Evolutionary conservation across 1,140 invertebrate species (phyloP).

Genomic region (Planococcus citri): DNA sequence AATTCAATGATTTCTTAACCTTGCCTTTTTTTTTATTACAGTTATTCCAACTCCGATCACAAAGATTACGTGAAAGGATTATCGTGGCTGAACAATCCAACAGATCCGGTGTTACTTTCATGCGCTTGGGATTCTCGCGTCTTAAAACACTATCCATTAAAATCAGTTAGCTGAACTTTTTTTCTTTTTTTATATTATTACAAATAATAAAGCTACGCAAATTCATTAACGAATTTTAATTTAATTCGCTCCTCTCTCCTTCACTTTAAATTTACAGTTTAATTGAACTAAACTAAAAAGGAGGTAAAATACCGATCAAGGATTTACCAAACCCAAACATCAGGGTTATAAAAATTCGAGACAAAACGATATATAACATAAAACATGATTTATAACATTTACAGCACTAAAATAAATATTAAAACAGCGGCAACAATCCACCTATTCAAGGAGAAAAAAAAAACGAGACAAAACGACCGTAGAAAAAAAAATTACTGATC

Average conservation of each 20-base stretch:
- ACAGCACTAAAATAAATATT: constrained; percentile 14
- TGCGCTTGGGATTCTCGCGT: neutral
- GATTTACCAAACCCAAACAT: neutral
- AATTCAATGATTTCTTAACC: neutral
- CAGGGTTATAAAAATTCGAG: neutral
- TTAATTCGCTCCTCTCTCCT: constrained; percentile 15
- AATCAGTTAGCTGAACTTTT: neutral
- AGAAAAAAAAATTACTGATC: neutral
- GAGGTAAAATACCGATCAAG: neutral
- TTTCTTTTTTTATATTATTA: too few relatives aligned
- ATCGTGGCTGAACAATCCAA: neutral
- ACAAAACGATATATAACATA: constrained; percentile 11
- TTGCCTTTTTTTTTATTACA: neutral
- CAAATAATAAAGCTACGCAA: constrained; percentile 6
- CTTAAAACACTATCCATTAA: neutral
- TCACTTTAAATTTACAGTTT: constrained; percentile 14
- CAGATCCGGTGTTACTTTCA: neutral
- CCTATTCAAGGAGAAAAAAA: neutral
- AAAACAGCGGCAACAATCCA: constrained; percentile 14
- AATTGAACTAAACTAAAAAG: constrained; percentile 13
- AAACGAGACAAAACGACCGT: constrained; percentile 3
- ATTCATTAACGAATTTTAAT: constrained; percentile 17
- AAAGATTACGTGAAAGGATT: constrained; percentile 5
- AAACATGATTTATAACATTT: constrained; percentile 21
- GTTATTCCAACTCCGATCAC: neutral